Conservation (phyloP, 2,888 invertebrate genomes). For the Metellina segmentata region DNA sequence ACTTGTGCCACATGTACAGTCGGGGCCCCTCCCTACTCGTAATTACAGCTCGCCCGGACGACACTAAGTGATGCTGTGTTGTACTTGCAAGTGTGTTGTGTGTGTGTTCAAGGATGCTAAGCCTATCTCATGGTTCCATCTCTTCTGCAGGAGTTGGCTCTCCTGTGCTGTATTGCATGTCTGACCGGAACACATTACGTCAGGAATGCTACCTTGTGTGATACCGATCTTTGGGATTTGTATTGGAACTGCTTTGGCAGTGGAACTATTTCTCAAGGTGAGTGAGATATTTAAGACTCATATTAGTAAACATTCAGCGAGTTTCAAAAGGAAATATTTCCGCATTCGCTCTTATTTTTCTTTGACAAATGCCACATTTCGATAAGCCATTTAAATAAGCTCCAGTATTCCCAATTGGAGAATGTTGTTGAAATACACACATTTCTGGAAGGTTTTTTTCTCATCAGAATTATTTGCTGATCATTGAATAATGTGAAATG, state of each 20-base stretch:
- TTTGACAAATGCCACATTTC: too few relatives aligned
- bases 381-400: too few relatives aligned
- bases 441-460: too few relatives aligned
- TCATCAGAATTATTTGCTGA: too few relatives aligned
- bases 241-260: neutral
- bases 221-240: slow-evolving; percentile 21
- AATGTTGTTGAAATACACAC: too few relatives aligned
- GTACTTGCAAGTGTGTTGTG: slow-evolving; percentile 46
- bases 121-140: slow-evolving; percentile 71
- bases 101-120: slow-evolving; percentile 69
- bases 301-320: neutral
- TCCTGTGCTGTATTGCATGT: slow-evolving; percentile 37
- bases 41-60: neutral
- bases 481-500: too few relatives aligned
- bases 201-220: slow-evolving; percentile 16
- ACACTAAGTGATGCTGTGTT: slow-evolving; percentile 37
- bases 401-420: too few relatives aligned
- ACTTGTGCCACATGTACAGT: slow-evolving; percentile 63
- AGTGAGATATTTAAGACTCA: neutral
- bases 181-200: neutral
- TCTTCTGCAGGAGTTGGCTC: slow-evolving; percentile 52
- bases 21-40: slow-evolving; percentile 49
- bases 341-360: too few relatives aligned
- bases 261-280: neutral
- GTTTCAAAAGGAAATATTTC: too few relatives aligned